Conservation (phyloP, 2,113 vertebrate genomes). For the Paratilapia polleni region DNA sequence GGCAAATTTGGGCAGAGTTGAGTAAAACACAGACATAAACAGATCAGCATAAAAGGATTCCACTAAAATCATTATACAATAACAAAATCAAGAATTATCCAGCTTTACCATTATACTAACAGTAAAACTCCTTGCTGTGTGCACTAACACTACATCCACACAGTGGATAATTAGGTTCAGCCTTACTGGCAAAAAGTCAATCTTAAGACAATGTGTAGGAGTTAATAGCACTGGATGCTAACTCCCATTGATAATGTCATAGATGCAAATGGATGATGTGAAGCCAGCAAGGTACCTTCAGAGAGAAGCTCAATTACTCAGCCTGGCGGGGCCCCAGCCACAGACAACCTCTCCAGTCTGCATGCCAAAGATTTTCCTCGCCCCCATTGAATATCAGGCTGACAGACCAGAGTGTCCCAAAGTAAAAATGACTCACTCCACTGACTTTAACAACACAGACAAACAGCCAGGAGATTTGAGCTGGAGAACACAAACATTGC, state of each 20-base stretch:
- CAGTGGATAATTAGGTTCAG: constrained; percentile 5
- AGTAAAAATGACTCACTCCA: constrained; percentile 64
- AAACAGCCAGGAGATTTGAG: constrained; percentile 43
- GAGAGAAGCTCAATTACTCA: constrained; percentile 63
- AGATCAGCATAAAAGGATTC: too few relatives aligned
- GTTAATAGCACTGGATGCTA: constrained; percentile 54
- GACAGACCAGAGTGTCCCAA: constrained; percentile 53
- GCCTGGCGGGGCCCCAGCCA: constrained; percentile 49
- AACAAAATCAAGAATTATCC: not conserved
- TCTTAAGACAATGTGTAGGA: constrained; percentile 38
- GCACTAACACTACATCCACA: not conserved
- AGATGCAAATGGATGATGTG: constrained; percentile 50
- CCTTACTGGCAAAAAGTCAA: constrained; percentile 13
- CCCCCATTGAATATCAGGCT: constrained; percentile 51
- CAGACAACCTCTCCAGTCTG: constrained; percentile 47
- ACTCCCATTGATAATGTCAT: constrained; percentile 60
- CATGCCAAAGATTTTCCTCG: constrained; percentile 49
- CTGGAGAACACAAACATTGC: constrained; percentile 18
- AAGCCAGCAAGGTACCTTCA: constrained; percentile 61
- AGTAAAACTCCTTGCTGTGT: not conserved
- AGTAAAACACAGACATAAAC: too few relatives aligned
- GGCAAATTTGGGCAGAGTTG: not conserved
- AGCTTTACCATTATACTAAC: not conserved
- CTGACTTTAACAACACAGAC: constrained; percentile 55
- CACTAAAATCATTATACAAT: too few relatives aligned